Base-by-base conservation (phyloP, 2,888 invertebrate genomes). In the Mayetiola destructor region DNA sequence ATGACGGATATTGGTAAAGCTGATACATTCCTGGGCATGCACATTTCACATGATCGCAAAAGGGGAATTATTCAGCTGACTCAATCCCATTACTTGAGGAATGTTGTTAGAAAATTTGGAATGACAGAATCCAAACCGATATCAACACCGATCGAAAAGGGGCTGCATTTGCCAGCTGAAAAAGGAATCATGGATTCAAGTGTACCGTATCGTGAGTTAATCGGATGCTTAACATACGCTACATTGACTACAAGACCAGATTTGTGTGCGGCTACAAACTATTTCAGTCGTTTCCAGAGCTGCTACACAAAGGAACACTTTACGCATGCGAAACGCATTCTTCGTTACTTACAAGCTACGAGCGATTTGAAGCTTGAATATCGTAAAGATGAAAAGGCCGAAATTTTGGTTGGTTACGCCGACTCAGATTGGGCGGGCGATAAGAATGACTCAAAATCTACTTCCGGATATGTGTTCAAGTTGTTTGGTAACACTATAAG, bases 191-290 rank as follows among this genome's bases (percentile, higher is more conserved):
- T 14, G n/a, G 6, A 37, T 8, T 14, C 14, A 20, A 55, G 32
- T 30, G 55, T 62, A n/a, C 63, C 62, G 10, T 63, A 61, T 37
- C 62, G 61, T 42, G 60, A 62, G 52, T 60, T 60, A 36, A 56
- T 63, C 12, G 64, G 62, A 2, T 61, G 62, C 57, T 56, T 62
- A 14, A 52, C 61, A 10, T 53, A 53, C 32, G 53, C 53, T 16
- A 14, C 53, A 16, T n/a, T 37, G 58, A 59, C 59, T 8, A 61
- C 61, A 16, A 55, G 61, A 12, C 62, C 61, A 2, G 63, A 62
- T 58, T 62, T 62, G 27, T 59, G 59, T n/a, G 61, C 59, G 32
- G 63, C 63, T 23, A 60, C 62, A 1, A 63, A 61, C 57, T 30
- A 61, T 53, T 57, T 63, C 3, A 64, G 63, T 37, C 59, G 61